Evolutionary conservation across 2,888 invertebrate genomes (phyloP).

Genomic region (Clostera curtula): DNA sequence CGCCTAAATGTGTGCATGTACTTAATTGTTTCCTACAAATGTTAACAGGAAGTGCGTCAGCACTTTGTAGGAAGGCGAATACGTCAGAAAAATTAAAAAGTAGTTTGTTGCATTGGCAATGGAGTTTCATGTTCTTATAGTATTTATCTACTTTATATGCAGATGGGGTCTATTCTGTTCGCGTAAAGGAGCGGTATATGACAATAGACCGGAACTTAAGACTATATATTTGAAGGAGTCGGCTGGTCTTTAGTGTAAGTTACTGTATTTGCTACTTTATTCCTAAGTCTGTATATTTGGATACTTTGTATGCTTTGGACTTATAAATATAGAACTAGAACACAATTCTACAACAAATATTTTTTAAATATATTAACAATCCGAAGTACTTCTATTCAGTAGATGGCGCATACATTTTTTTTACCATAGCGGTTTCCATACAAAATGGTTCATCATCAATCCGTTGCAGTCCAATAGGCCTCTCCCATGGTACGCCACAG

Average conservation of each 20-base stretch:
- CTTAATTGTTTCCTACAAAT: slow-evolving; percentile 7
- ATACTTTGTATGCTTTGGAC: no score
- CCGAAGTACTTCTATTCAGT: no score
- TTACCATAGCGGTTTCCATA: no score
- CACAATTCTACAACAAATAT: no score
- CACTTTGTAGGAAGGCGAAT: neutral
- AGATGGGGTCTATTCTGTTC: slow-evolving; percentile 9
- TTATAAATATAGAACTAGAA: no score
- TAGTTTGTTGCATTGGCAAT: slow-evolving; percentile 4
- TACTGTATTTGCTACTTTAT: no score
- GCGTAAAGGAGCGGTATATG: slow-evolving; percentile 14
- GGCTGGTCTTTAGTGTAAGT: slow-evolving; percentile 19
- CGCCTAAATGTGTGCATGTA: slow-evolving; percentile 10
- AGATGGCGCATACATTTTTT: no score
- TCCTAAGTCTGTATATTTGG: no score
- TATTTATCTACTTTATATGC: slow-evolving; percentile 9
- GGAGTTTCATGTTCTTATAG: slow-evolving; percentile 4
- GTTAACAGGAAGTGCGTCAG: slow-evolving; percentile 14
- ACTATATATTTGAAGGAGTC: slow-evolving; percentile 14
- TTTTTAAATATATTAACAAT: no score
- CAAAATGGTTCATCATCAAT: no score
- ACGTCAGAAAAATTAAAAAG: slow-evolving; percentile 7
- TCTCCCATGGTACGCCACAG: no score
- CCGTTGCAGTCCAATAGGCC: no score
- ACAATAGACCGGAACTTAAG: slow-evolving; percentile 22